Base-by-base conservation (phyloP, 2,113 vertebrate species). In the Scatophagus argus region DNA sequence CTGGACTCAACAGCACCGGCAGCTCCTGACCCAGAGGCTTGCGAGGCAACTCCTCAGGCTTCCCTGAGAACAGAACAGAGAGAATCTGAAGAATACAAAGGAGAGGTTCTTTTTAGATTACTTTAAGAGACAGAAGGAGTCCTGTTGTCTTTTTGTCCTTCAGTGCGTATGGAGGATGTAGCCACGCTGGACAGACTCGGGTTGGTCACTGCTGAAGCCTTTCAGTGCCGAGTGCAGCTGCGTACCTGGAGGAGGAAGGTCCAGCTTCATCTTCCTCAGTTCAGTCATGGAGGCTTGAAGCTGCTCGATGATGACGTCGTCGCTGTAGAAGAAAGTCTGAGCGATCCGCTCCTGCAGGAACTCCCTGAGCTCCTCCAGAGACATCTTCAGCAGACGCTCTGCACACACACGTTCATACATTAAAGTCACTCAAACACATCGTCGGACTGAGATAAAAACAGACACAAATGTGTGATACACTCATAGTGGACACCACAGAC, bases 281-380 rank as follows among this genome's bases (percentile, higher is more conserved):
- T 97, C 95, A 0, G 83, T 63, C 95, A 95, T 95, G 0, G 94
- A 94, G 36, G 90, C 85, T 90, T 96, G 95, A 51, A 96, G 92
- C 52, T 97, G 94, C 74, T 96, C 95, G 0, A 96, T 77, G 71
- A 96, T 90, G 0, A 82, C 19, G 8, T 97, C 94, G 0, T 96
- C 95, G 43, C 94, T 94, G 8, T 90, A 90, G 76, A 92, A 91
- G 87, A 95, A 91, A 0, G 95, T 95, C 38, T 93, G 90, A 0
- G 95, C 89, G 11, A 94, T 96, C 8, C 87, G 92, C 84, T 96
- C 96, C 92, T 97, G 95, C 59, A 97, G 94, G 51, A 97, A 97
- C 72, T 97, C 96, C 17, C 95, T 86, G 32, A 97, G 91, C 21
- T 97, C 96, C 88, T 97, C 96, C 89, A 96, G 90, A 5, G 88